Conservation (phyloP, 1,140 invertebrate genomes). For the Apis cerana region DNA sequence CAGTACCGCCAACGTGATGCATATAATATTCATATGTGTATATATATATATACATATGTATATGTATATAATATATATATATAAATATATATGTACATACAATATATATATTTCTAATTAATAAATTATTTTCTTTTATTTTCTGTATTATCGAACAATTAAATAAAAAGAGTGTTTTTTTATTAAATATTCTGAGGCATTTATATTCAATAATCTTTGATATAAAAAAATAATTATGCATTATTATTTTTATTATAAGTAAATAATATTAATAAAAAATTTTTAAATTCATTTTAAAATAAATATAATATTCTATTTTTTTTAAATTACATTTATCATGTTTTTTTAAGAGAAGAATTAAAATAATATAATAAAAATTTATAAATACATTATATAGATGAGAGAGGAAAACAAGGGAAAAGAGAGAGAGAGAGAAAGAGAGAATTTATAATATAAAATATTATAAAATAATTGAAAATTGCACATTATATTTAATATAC, state of each 20-base stretch:
- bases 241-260: background rate
- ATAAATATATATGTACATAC: background rate
- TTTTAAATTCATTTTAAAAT: background rate
- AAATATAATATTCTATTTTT: background rate
- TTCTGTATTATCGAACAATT: background rate
- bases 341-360: background rate
- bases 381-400: background rate
- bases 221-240: background rate
- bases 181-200: background rate
- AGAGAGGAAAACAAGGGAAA: no score
- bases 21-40: background rate
- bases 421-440: no score
- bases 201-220: background rate
- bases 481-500: background rate
- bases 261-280: background rate
- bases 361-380: background rate
- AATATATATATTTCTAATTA: background rate
- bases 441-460: background rate
- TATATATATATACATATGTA: background rate
- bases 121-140: background rate
- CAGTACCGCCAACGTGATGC: conserved; percentile 51
- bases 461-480: background rate
- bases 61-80: background rate
- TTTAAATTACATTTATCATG: background rate
- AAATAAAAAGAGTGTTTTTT: background rate